Base-by-base conservation (phyloP, 2,888 invertebrate genomes). In the Platynereis dumerilii region DNA sequence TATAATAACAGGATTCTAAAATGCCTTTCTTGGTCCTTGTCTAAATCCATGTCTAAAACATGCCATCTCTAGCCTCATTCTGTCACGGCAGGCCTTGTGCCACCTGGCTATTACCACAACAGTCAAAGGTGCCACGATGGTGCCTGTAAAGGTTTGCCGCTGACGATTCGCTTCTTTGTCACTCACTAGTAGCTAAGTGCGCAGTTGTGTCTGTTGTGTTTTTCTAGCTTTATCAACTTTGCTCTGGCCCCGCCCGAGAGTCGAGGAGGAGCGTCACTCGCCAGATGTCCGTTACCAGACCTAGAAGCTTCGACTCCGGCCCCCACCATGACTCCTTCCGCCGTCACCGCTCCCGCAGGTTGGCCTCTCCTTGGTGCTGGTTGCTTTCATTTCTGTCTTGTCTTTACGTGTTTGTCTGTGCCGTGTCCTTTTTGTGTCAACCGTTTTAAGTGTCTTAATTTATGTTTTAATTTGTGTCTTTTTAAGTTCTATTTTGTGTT, bases 191-290 rank as follows among this genome's bases (percentile, higher is more conserved):
- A n/a, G 34, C 34, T 34, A 34, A 34, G 34, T 34, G 34, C 34
- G 34, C 34, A 34, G 34, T 34, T 34, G 34, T 34, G 34, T 34
- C 34, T 34, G 5, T 5, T 22, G n/a, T 20, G 53, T 12, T 63
- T 55, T 74, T 76, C n/a, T 68, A 81, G 81, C 54, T 80, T 80
- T 70, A 87, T 92, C 57, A 92, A 93, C 80, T 92, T 93, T 82
- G 92, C 91, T 0, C 88, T 89, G 71, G 87, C 89, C 0, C 58
- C 68, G 17, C 60, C 64, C 20, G 88, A 87, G 0, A 88, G 90
- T 34, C 68, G 71, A 20, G 53, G 62, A n/a, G 76, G 73, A 28
- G 78, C 71, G 1, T 69, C 71, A 10, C 68, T 82, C 15, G 75
- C 73, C 22, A 73, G 72, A 44, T 82, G 83, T 68, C 76, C 77